Evolutionary conservation across 2,113 vertebrate species (phyloP).

Genomic region (Gallinago undulata): DNA sequence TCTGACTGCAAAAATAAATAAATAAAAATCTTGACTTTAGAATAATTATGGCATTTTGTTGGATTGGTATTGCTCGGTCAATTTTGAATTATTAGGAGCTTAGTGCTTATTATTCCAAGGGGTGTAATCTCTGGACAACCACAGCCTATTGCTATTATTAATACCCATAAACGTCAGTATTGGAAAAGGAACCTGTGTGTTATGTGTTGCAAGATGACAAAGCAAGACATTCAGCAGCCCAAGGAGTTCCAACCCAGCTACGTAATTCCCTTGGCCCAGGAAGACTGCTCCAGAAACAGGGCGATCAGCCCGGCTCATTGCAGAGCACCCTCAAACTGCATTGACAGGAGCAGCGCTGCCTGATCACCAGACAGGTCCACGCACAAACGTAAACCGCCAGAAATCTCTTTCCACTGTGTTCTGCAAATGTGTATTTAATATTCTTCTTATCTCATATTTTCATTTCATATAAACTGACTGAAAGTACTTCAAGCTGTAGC

Average conservation of each 20-base stretch:
- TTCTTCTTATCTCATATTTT: neutral
- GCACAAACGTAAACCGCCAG: neutral
- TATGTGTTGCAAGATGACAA: neutral
- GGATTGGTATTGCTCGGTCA: neutral
- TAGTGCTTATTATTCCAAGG: neutral
- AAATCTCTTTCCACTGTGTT: neutral
- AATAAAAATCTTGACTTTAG: neutral
- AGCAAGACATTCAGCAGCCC: neutral
- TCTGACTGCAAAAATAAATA: neutral
- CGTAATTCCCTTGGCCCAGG: neutral
- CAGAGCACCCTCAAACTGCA: neutral
- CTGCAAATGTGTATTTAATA: neutral
- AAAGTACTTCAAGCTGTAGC: constrained; percentile 27
- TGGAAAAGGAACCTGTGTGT: neutral
- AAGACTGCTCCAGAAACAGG: neutral
- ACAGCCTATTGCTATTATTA: neutral
- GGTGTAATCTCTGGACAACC: neutral
- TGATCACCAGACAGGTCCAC: neutral
- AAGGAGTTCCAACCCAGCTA: neutral
- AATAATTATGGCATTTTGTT: neutral
- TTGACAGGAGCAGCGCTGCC: fast-evolving
- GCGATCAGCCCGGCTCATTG: fast-evolving
- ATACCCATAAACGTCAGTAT: neutral
- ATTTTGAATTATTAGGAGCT: neutral
- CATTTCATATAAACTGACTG: constrained; percentile 13